Evolutionary conservation across 2,113 vertebrate species (phyloP).

Genomic region (Baryphthengus martii): DNA sequence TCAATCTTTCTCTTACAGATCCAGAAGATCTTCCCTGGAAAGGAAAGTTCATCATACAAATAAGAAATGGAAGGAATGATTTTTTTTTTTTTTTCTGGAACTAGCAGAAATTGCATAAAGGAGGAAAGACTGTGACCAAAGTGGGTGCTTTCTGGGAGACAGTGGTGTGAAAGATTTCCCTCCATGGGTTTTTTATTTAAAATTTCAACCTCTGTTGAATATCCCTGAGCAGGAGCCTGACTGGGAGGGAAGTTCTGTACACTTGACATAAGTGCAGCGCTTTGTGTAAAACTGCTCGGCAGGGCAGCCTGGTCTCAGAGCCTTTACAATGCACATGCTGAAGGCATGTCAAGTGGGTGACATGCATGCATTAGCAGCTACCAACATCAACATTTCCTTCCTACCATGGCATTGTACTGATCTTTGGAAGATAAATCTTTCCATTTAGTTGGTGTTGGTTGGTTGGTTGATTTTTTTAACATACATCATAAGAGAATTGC

Average conservation of each 20-base stretch:
- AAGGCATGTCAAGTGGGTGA: neutral
- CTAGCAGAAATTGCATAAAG: neutral
- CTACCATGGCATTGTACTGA: neutral
- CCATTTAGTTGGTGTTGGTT: neutral
- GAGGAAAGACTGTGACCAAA: neutral
- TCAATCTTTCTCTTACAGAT: neutral
- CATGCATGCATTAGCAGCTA: neutral
- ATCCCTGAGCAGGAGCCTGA: neutral
- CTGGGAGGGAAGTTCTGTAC: neutral
- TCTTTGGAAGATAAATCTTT: neutral
- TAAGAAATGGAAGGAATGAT: neutral
- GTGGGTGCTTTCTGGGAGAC: neutral
- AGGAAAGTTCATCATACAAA: neutral
- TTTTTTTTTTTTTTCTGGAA: neutral
- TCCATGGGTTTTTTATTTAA: neutral
- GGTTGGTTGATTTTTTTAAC: too few relatives aligned
- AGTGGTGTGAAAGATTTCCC: accelerated
- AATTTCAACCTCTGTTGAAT: neutral
- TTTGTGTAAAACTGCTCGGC: neutral
- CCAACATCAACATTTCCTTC: neutral
- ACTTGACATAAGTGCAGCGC: accelerated
- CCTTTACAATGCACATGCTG: neutral
- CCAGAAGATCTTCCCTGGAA: neutral
- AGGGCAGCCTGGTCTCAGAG: neutral
- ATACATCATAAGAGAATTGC: neutral